Evolutionary conservation across 2,888 invertebrate species (phyloP).

Genomic region (Argyresthia goedartella): DNA sequence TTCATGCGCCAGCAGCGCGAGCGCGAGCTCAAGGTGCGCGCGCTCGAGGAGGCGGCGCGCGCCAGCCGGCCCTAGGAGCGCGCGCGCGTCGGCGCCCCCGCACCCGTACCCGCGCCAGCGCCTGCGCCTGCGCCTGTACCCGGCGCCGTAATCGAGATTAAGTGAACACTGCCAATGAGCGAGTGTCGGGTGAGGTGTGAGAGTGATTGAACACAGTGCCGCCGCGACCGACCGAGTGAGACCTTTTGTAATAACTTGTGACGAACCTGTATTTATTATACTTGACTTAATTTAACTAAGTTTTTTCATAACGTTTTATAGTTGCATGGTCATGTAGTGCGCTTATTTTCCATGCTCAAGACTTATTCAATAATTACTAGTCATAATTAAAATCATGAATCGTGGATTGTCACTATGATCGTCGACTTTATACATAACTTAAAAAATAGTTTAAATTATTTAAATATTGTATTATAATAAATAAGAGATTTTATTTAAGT

Average conservation of each 20-base stretch:
- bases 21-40: conserved; percentile 87
- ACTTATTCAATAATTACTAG: conserved; percentile 65
- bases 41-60: conserved; percentile 87
- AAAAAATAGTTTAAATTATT: conserved; percentile 44
- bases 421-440: conserved; percentile 27
- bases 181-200: too few relatives aligned
- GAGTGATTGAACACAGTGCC: too few relatives aligned
- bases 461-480: background rate
- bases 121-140: background rate
- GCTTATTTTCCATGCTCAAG: conserved; percentile 69
- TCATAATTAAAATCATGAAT: conserved; percentile 57
- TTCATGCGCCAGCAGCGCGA: conserved; percentile 84
- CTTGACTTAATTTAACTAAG: conserved; percentile 44
- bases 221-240: background rate
- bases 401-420: conserved; percentile 27
- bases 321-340: conserved; percentile 62
- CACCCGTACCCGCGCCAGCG: too few relatives aligned
- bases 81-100: too few relatives aligned
- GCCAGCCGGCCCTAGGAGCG: conserved; percentile 64
- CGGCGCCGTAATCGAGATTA: conserved; percentile 1
- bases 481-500: too few relatives aligned
- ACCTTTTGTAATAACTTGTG: too few relatives aligned
- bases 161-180: too few relatives aligned
- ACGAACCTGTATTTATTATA: conserved; percentile 53
- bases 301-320: conserved; percentile 60